phyloP scores from a whole-genome alignment of 2,113 vertebrate genomes.

The Aplodontia rufa region DNA sequence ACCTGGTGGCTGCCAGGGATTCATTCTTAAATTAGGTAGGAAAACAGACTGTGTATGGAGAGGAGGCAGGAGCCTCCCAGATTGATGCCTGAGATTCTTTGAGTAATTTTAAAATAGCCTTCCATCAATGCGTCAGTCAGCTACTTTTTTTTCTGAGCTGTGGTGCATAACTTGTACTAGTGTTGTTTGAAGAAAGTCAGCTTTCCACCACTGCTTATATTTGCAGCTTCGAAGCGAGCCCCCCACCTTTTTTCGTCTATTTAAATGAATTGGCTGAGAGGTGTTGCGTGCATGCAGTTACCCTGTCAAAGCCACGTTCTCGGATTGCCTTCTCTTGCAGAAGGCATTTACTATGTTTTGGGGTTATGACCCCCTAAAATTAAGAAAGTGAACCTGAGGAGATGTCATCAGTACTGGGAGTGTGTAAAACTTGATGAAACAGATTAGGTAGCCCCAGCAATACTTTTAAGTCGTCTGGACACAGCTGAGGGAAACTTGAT shows the following conservation, averaged over 20 bases:
- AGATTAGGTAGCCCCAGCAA: conserved; percentile 56
- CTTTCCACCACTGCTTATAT: conserved; percentile 3
- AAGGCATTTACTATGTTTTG: conserved; percentile 63
- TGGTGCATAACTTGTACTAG: conserved; percentile 82
- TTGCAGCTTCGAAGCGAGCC: background rate
- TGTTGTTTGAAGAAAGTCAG: conserved; percentile 40
- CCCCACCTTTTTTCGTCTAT: background rate
- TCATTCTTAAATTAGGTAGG: conserved; percentile 77
- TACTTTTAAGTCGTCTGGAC: conserved; percentile 66
- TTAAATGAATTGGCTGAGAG: conserved; percentile 47
- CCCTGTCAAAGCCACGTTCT: conserved; percentile 62
- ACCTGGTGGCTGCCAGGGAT: conserved; percentile 61
- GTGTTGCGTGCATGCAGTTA: conserved; percentile 58
- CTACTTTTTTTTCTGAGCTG: conserved; percentile 75
- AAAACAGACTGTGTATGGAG: conserved; percentile 61
- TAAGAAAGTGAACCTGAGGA: conserved; percentile 59
- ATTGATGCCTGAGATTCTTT: conserved; percentile 75
- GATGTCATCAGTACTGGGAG: conserved; percentile 28
- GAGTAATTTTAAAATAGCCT: conserved; percentile 74
- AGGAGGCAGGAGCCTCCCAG: conserved; percentile 70
- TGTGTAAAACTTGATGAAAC: conserved; percentile 76
- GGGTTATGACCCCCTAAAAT: conserved; percentile 64
- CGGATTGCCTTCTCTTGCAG: conserved; percentile 63
- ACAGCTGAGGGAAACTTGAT: conserved; percentile 70
- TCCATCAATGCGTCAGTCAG: conserved; percentile 79